These are phyloP conservation scores for Leptinotarsa lineolata DNA, from an alignment of 1,140 invertebrate species.

Conservation along the genomic window DNA sequence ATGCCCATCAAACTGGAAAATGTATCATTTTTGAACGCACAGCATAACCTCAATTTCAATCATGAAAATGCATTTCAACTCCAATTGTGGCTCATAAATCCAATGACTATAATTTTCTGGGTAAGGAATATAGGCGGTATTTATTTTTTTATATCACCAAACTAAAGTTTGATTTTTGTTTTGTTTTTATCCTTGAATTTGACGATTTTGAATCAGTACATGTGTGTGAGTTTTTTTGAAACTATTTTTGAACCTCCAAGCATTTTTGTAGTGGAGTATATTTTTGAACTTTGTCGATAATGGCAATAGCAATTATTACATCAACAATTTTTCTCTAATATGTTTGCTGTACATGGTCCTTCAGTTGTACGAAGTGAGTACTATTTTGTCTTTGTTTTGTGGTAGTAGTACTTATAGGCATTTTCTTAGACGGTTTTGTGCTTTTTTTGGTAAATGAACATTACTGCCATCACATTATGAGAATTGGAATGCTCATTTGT, in stretches of 20 bases:
- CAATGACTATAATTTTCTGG: too few species aligned
- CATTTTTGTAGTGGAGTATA: conserved; percentile 57
- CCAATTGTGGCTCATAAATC: neutral
- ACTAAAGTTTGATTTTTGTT: neutral
- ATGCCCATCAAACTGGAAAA: too few species aligned
- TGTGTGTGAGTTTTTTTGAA: conserved; percentile 55
- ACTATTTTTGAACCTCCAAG: conserved; percentile 49
- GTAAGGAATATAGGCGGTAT: too few species aligned
- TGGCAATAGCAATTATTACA: conserved; percentile 52
- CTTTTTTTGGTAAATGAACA: conserved; percentile 38
- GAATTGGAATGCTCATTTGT: conserved; percentile 33
- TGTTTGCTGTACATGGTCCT: conserved; percentile 56
- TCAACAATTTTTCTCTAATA: conserved; percentile 55
- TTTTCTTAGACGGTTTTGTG: conserved; percentile 23
- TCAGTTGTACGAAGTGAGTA: conserved; percentile 56
- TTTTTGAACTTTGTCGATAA: conserved; percentile 46
- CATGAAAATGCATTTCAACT: neutral
- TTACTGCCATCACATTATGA: neutral
- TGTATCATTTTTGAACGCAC: too few species aligned
- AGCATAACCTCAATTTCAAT: neutral
- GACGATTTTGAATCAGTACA: conserved; percentile 52
- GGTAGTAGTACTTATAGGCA: conserved; percentile 42
- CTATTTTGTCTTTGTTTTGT: conserved; percentile 54
- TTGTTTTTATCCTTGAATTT: conserved; percentile 13
- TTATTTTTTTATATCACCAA: neutral